These are phyloP conservation scores for Buceros bicornis DNA, from an alignment of 2,797 vertebrate species.

Conservation along the genomic window DNA sequence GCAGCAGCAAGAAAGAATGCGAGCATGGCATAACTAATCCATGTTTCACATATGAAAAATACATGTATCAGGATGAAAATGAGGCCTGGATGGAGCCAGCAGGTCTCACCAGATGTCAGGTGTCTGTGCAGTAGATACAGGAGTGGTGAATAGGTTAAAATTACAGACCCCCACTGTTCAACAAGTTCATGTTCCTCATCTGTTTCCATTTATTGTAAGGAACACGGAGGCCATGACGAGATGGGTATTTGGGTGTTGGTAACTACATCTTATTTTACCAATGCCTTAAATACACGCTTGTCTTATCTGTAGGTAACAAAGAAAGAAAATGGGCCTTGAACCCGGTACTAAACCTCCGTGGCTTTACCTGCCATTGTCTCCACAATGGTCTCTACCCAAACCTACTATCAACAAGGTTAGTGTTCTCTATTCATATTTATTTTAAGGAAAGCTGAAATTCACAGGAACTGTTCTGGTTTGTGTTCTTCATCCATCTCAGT, in stretches of 20 bases:
- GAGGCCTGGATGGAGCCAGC: neutral
- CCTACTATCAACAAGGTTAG: neutral
- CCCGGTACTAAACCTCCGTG: neutral
- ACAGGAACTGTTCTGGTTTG: neutral
- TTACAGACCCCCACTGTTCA: neutral
- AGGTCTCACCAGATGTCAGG: neutral
- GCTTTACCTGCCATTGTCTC: neutral
- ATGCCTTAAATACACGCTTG: neutral
- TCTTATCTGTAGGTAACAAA: neutral
- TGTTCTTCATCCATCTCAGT: neutral
- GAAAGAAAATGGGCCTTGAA: neutral
- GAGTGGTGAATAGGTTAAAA: neutral
- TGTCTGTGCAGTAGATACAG: neutral
- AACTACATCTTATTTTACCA: neutral
- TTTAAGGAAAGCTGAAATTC: neutral
- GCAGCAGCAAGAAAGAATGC: neutral
- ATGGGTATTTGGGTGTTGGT: neutral
- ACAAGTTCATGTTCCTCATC: neutral
- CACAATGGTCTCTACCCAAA: neutral
- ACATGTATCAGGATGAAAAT: neutral
- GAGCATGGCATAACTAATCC: neutral
- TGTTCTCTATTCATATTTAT: neutral
- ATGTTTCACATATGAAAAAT: neutral
- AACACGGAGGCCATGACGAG: neutral
- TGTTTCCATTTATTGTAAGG: neutral